phyloP scores from a whole-genome alignment of 2,888 invertebrate genomes.

The Schizaphis graminum region DNA sequence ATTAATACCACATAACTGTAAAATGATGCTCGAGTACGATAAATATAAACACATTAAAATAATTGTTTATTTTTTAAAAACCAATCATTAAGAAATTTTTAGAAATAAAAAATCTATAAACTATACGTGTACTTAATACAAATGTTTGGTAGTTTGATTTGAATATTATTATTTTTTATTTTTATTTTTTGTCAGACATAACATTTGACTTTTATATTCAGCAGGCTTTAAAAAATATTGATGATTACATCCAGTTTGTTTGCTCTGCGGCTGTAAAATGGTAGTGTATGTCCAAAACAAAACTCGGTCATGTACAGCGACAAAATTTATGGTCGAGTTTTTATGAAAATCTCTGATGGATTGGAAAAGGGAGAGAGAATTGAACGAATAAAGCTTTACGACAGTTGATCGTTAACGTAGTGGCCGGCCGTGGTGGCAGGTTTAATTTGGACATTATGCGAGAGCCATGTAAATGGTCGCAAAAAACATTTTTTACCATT shows the following conservation, averaged over 20 bases:
- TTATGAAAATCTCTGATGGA: conserved; percentile 1
- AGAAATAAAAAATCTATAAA: background rate
- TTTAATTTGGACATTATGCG: conserved; percentile 11
- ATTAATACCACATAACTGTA: background rate
- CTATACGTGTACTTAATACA: background rate
- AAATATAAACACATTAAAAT: background rate
- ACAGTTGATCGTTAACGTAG: conserved; percentile 40
- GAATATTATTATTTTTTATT: background rate
- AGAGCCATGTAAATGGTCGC: background rate
- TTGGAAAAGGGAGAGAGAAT: background rate
- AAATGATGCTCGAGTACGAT: background rate
- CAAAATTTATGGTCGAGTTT: conserved; percentile 25
- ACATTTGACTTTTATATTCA: background rate
- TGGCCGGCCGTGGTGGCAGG: background rate
- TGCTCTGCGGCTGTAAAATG: background rate
- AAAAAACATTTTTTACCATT: conserved; percentile 49
- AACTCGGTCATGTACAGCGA: background rate
- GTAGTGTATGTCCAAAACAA: background rate
- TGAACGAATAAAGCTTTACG: background rate
- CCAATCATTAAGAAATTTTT: background rate
- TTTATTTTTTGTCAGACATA: background rate
- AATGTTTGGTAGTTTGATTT: too few species aligned
- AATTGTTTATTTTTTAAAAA: background rate
- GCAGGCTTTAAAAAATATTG: background rate
- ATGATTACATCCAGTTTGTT: background rate